Evolutionary conservation across 1,140 invertebrate species (phyloP), one percentile per base, ranked within the genome.

Genomic region (Berghia stephanieae): DNA sequence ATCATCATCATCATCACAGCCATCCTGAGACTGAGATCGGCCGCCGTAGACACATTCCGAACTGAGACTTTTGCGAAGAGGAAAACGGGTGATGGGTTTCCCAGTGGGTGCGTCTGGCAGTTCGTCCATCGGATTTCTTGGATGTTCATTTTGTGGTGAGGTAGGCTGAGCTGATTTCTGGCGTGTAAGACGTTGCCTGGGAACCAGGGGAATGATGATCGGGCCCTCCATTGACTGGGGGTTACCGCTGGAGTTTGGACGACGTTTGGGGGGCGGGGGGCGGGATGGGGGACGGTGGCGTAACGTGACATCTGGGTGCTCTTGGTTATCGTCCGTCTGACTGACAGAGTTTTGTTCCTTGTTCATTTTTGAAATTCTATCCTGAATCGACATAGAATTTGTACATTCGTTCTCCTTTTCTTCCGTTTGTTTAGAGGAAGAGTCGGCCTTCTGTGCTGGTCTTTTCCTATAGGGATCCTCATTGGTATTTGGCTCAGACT

Each of bases 41-140:
- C 73, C 76, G 21, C 42, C 73, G 55, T 77, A 57, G 10, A 83
- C 27, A 69, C 78, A 77, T 38, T 83, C 82, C 0, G 80, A 80
- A 69, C 82, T 83, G 60, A 75, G 78, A 60, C 82, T 81, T 60
- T 79, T 81, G 13, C 78, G 49, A 43, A 81, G 66, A 4, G 81
- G 78, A 67, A 80, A 82, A 13, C 74, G 74, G 34, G 77, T 74
- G 16, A 77, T 27, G 3, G 40, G 31, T 2, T 1, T 34, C 8
- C 8, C 8, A 24, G 49, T 63, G 5, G 79, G 79, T 43, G 21
- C 63, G 1, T 60, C 72, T 16, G 79, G 79, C 18, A 80, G 79
- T n/a, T 70, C 46, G 44, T 80, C 79, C 8, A 21, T 68, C 4
- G 79, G 75, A 0, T 57, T 44, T 3, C 78, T 27, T 2, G 13